Evolutionary conservation across 2,797 vertebrate genomes (phyloP), one percentile per base, ranked within the genome.

Genomic region (Micromesistius poutassou): DNA sequence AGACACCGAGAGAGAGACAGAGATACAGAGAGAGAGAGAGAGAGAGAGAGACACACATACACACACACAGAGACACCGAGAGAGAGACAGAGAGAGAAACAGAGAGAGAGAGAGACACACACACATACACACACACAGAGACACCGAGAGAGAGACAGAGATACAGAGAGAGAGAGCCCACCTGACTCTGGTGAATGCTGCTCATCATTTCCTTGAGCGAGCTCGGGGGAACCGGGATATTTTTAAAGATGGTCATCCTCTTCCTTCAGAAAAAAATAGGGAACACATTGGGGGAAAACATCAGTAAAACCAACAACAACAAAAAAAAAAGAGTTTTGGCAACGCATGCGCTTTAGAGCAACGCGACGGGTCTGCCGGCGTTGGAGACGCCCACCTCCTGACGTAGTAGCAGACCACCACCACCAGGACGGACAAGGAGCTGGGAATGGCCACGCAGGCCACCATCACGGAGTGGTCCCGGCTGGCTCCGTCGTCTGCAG

Each of bases 161-260:
- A 62, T 4, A 62, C 4, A n/a, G 6, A 25, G 4, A 62, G 22
- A 62, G 62, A 28, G n/a, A 10, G n/a, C 62, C n/a, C 62, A 66
- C 62, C 62, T 66, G 62, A 10, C 62, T 10, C 25, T 66, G 62
- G 2, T 66, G 62, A 28, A 66, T 28, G 62, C 25, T 66, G 62
- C 62, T 66, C 25, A 66, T 66, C 62, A 66, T 66, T 28, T 66
- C 62, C 62, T 66, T 66, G n/a, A 66, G 62, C n/a, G 62, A 25
- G 62, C n/a, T 66, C n/a, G 62, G 62, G 28, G 62, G 62, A 25
- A 28, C 62, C 1, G 62, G 62, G 25, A 66, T 66, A 10, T 25
- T 66, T 66, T 66, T 25, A 66, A 66, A 66, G 62, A 66, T 28
- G 25, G n/a, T 28, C 1, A 12, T 66, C 25, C 8, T 28, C 62